Percentiles rank a stretch among this genome's conserved stretches.
Conservation (phyloP, 2,888 invertebrate species). For the Carabus problematicus region DNA sequence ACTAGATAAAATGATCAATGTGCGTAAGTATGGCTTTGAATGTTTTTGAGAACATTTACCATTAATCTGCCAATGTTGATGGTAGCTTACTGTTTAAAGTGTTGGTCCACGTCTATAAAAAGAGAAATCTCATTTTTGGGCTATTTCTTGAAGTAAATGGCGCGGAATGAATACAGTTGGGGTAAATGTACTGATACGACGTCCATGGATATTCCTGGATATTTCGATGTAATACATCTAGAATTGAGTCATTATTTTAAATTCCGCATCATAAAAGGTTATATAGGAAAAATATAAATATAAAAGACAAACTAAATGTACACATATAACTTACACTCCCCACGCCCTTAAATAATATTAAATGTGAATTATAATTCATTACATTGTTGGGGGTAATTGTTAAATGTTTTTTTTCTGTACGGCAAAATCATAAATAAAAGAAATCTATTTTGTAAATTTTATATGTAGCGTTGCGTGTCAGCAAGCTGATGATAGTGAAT, state of each 20-base stretch:
- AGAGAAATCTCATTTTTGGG: conserved; percentile 56
- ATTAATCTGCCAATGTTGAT: background rate
- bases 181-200: conserved; percentile 56
- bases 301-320: conserved; percentile 21
- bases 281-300: conserved; percentile 26
- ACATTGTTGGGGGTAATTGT: too few relatives aligned
- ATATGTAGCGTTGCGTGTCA: conserved; percentile 9
- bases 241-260: conserved; percentile 41
- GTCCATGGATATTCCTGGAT: conserved; percentile 46
- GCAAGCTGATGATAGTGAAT: conserved; percentile 26
- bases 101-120: conserved; percentile 44
- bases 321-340: background rate
- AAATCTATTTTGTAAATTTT: too few relatives aligned
- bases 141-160: conserved; percentile 59
- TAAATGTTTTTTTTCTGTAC: too few relatives aligned
- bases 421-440: too few relatives aligned
- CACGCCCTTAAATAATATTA: background rate
- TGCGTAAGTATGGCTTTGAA: too few relatives aligned
- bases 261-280: conserved; percentile 39
- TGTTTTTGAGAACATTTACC: too few relatives aligned
- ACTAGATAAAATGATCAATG: too few relatives aligned
- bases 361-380: too few relatives aligned
- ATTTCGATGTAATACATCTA: conserved; percentile 39
- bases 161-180: conserved; percentile 59
- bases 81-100: conserved; percentile 5